Evolutionary conservation across 2,797 vertebrate genomes (phyloP), one percentile per base, ranked within the genome.

Genomic region (Pelochelys cantorii): DNA sequence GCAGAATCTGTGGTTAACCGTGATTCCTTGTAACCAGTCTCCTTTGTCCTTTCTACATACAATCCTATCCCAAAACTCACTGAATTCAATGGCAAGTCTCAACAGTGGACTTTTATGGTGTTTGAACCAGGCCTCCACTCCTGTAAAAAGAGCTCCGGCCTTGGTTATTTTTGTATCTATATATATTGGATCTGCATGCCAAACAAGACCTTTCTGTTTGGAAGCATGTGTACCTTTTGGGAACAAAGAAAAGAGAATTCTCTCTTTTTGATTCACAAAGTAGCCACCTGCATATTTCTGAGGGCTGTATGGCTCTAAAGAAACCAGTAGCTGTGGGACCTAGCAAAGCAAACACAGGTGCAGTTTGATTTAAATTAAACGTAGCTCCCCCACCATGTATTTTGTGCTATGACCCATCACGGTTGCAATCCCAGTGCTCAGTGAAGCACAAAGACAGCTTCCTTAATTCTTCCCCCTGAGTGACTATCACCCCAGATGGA

Each of bases 301-400:
- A 48, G 42, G 14, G 25, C 25, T 48, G 42, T 5, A 1, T 0
- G 4, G 20, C 60, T 89, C 56, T 57, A 57, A 88, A 83, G 71
- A 90, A 90, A 87, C 1, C 0, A 0, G 0, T 53, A 85, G n/a
- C 11, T 48, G 15, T 0, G 0, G 80, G 56, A 57, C 86, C 81
- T 90, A 75, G 78, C 52, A 89, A 89, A 93, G 65, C 23, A 88
- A 90, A 91, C 37, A 56, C 56, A 81, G 85, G 74, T 62, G 65
- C 56, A 17, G 31, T 11, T 71, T 7, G 74, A 78, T 8, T 79
- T 31, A 91, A 88, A 89, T 17, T 5, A 74, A 81, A 79, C 0
- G 0, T 2, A 11, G 34, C 56, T 68, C 81, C 86, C 31, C 25
- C 13, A 23, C 14, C 34, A 27, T 29, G 5, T 4, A 48, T 53